These are phyloP conservation scores for Andrena haemorrhoa DNA, from an alignment of 2,888 invertebrate species.

Conservation along the genomic window DNA sequence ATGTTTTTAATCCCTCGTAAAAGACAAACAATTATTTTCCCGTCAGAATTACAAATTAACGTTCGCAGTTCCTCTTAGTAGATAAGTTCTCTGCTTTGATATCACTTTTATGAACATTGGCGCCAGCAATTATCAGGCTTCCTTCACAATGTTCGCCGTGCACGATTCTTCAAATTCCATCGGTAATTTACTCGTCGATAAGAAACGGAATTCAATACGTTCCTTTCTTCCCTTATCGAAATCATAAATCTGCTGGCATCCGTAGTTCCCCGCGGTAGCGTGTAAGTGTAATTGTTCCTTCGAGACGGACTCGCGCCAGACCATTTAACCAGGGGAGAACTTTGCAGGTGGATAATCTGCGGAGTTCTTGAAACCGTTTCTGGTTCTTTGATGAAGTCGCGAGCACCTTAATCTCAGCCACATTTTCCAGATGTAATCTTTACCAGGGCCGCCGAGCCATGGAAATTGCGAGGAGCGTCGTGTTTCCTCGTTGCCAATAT, in stretches of 20 bases:
- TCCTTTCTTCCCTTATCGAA: slow-evolving; percentile 29
- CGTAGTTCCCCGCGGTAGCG: slow-evolving; percentile 33
- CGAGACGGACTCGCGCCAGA: slow-evolving; percentile 27
- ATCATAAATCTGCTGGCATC: slow-evolving; percentile 47
- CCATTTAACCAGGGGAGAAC: slow-evolving; percentile 46
- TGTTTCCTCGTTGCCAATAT: slow-evolving; percentile 3
- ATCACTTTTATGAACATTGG: background rate
- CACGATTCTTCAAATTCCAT: background rate
- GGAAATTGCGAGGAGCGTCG: slow-evolving; percentile 21
- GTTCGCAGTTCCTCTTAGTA: too few relatives aligned
- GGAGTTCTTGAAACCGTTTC: slow-evolving; percentile 51
- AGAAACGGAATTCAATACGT: slow-evolving; percentile 47
- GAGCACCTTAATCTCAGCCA: slow-evolving; percentile 33
- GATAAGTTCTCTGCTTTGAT: background rate
- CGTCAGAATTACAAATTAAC: too few relatives aligned
- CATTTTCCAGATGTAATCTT: slow-evolving; percentile 49
- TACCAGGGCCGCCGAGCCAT: slow-evolving; percentile 5
- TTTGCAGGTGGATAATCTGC: slow-evolving; percentile 45
- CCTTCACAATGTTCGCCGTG: background rate
- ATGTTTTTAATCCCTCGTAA: too few relatives aligned
- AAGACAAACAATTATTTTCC: too few relatives aligned
- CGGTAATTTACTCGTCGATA: slow-evolving; percentile 38
- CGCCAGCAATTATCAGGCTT: background rate
- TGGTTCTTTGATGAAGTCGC: slow-evolving; percentile 47
- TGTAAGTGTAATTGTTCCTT: slow-evolving; percentile 54